These are phyloP conservation scores for Acropora tenuis DNA, from an alignment of 64 coral and sea anemone genomes.

Conservation along the genomic window DNA sequence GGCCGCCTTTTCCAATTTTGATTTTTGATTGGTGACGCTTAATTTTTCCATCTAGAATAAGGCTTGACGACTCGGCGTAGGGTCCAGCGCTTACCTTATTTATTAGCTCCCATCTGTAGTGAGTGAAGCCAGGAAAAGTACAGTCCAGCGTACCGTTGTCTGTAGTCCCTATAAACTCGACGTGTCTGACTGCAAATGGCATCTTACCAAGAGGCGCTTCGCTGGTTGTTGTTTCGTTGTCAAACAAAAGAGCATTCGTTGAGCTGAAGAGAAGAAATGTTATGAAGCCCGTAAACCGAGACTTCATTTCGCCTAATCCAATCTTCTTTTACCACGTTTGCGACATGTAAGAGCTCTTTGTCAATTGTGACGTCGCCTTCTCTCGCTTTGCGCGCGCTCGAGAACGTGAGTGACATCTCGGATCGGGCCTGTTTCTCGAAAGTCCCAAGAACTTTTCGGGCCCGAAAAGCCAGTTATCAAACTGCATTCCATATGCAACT, in stretches of 20 bases:
- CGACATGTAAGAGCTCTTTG: background rate
- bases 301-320: background rate
- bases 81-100: slow-evolving; percentile 56
- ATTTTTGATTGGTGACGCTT: slow-evolving; percentile 52
- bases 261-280: background rate
- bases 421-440: no score
- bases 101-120: slow-evolving; percentile 69
- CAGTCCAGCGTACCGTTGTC: slow-evolving; percentile 94
- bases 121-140: slow-evolving; percentile 72
- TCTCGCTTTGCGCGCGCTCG: background rate
- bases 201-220: slow-evolving; percentile 41
- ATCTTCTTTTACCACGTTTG: background rate
- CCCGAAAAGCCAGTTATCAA: no score
- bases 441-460: no score
- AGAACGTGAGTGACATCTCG: background rate
- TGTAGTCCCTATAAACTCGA: slow-evolving; percentile 79
- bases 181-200: slow-evolving; percentile 71
- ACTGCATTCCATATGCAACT: no score
- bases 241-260: slow-evolving; percentile 43
- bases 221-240: slow-evolving; percentile 63
- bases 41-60: slow-evolving; percentile 25
- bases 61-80: slow-evolving; percentile 44
- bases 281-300: background rate
- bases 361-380: background rate
- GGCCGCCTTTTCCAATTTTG: slow-evolving; percentile 68